These are phyloP conservation scores for Coilia nasus DNA, from an alignment of 2,797 vertebrate species.

Conservation along the genomic window DNA sequence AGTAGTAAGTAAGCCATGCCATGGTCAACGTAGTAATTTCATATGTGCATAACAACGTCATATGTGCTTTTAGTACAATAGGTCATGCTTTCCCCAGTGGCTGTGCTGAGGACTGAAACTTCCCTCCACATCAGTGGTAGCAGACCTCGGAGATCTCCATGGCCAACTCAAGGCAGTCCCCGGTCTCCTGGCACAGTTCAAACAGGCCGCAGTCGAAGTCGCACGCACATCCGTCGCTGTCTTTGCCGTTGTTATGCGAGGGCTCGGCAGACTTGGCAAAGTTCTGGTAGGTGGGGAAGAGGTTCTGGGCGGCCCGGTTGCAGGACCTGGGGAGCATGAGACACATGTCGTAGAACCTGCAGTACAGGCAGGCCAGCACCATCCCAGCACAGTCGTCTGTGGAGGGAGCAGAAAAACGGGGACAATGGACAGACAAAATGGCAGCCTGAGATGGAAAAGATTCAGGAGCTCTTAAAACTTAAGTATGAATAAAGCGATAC, in stretches of 20 bases:
- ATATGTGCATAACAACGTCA: neutral
- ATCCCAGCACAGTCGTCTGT: constrained; percentile 90
- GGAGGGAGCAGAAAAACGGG: constrained; percentile 47
- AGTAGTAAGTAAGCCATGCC: neutral
- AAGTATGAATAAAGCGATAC: neutral
- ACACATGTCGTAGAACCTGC: constrained; percentile 89
- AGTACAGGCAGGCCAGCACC: constrained; percentile 92
- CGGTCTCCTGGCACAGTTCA: constrained; percentile 84
- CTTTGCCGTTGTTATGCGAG: constrained; percentile 53
- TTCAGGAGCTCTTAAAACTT: neutral
- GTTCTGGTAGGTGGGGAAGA: constrained; percentile 83
- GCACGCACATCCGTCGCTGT: constrained; percentile 72
- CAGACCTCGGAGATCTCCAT: constrained; percentile 94
- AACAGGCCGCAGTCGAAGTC: constrained; percentile 86
- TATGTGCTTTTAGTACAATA: neutral
- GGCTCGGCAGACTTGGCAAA: constrained; percentile 70
- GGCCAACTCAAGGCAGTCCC: constrained; percentile 90
- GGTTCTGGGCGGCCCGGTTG: constrained; percentile 73
- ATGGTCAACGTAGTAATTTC: neutral
- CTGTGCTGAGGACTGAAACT: neutral
- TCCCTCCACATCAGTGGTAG: constrained; percentile 74
- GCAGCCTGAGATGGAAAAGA: constrained; percentile 2
- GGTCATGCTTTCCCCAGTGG: neutral
- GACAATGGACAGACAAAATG: constrained; percentile 34
- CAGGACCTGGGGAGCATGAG: constrained; percentile 85